Evolutionary conservation across 2,888 invertebrate genomes (phyloP).

Genomic region (Penaeus monodon): DNA sequence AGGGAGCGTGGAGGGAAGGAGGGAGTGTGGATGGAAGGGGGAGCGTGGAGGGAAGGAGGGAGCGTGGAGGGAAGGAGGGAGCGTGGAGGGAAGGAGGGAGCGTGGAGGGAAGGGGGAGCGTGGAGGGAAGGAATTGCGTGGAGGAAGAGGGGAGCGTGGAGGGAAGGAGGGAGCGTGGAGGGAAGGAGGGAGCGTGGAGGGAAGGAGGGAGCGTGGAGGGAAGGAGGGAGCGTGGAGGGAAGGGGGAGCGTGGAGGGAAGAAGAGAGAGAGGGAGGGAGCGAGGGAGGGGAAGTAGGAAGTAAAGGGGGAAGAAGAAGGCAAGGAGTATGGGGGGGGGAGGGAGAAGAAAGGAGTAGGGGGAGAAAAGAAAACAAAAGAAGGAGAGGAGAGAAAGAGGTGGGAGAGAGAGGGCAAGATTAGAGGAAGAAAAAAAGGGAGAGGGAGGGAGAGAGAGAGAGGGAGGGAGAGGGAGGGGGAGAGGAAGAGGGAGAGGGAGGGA

Average conservation of each 20-base stretch:
- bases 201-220: not conserved
- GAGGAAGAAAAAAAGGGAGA: not conserved
- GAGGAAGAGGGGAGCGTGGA: not conserved
- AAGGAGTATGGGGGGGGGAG: constrained; percentile 29
- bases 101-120: too few relatives aligned
- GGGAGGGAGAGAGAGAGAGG: not conserved
- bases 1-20: not conserved
- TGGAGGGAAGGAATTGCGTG: too few relatives aligned
- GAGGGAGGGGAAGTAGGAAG: too few relatives aligned
- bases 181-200: not conserved
- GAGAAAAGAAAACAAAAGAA: not conserved
- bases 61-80: not conserved
- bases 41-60: not conserved
- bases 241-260: too few relatives aligned
- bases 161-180: not conserved
- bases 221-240: too few relatives aligned
- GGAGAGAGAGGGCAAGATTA: not conserved
- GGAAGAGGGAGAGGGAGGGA: too few relatives aligned
- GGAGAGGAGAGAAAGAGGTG: not conserved
- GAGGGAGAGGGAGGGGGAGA: too few relatives aligned
- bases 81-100: too few relatives aligned
- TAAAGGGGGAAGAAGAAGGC: not conserved
- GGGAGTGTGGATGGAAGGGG: not conserved
- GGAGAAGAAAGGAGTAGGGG: not conserved
- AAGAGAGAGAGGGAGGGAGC: too few relatives aligned